Evolutionary conservation across 2,888 invertebrate species (phyloP).

Genomic region (Cepaea hortensis): DNA sequence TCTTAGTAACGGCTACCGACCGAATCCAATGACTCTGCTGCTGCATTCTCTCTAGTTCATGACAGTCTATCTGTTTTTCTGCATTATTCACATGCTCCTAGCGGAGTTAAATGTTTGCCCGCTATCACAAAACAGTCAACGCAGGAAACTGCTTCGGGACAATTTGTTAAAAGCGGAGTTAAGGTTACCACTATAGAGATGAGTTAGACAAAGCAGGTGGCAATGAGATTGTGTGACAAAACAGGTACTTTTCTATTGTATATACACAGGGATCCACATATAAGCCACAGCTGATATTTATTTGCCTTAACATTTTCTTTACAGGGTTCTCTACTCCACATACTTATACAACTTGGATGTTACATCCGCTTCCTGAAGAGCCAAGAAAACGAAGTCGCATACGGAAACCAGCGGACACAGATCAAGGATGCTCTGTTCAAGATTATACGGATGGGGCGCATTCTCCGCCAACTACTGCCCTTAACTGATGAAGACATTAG

Average conservation of each 20-base stretch:
- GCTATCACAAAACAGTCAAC: too few relatives aligned
- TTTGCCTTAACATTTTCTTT: not conserved
- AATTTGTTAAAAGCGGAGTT: too few relatives aligned
- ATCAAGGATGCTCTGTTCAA: not conserved
- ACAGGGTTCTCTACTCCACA: not conserved
- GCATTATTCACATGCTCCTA: too few relatives aligned
- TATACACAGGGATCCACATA: not conserved
- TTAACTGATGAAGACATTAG: constrained; percentile 3
- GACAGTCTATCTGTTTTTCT: too few relatives aligned
- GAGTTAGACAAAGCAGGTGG: too few relatives aligned
- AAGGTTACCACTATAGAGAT: too few relatives aligned
- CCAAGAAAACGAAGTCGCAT: constrained; percentile 8
- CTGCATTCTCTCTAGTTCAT: too few relatives aligned
- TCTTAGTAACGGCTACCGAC: too few relatives aligned
- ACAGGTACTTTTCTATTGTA: not conserved
- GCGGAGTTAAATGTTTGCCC: too few relatives aligned
- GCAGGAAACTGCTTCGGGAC: too few relatives aligned
- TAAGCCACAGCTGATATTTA: not conserved
- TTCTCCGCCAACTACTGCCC: not conserved
- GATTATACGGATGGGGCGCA: not conserved
- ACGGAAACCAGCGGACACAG: not conserved
- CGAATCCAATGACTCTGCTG: too few relatives aligned
- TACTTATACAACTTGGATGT: not conserved
- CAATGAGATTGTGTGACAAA: not conserved
- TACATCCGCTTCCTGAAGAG: not conserved